Evolutionary conservation across 2,888 invertebrate genomes (phyloP).

Genomic region (Agrilus mali): DNA sequence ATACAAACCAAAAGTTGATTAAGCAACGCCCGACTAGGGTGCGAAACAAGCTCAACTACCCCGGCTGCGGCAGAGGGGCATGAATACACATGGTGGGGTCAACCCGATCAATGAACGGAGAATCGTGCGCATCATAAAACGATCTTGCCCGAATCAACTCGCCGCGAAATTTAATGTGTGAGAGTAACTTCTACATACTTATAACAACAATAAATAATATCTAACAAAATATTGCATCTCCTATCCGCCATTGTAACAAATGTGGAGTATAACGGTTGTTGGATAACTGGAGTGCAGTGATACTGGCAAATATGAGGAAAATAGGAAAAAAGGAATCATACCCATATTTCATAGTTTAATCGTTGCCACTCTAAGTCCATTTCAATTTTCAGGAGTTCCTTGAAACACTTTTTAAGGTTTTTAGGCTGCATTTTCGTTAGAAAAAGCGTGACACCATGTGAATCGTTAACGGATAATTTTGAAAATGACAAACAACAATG

Average conservation of each 20-base stretch:
- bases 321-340: constrained; percentile 17
- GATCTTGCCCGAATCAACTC: constrained; percentile 8
- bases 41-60: constrained; percentile 24
- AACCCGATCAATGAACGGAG: constrained; percentile 32
- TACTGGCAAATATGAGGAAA: neutral
- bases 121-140: constrained; percentile 18
- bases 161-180: constrained; percentile 12
- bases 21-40: constrained; percentile 29
- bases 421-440: too few species aligned
- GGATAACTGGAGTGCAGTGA: too few species aligned
- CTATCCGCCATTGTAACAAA: too few species aligned
- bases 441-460: too few species aligned
- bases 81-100: constrained; percentile 22
- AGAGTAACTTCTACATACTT: too few species aligned
- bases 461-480: too few species aligned
- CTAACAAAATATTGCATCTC: too few species aligned
- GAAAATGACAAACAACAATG: too few species aligned
- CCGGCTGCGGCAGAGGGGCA: constrained; percentile 24
- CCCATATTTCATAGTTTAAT: constrained; percentile 26
- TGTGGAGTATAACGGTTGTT: too few species aligned
- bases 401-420: constrained; percentile 1
- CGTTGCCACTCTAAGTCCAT: constrained; percentile 24
- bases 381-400: constrained; percentile 21
- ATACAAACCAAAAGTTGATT: constrained; percentile 10
- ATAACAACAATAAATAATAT: too few species aligned